Base-by-base conservation (phyloP, 2,888 invertebrate species). In the Cephus nigrinus region DNA sequence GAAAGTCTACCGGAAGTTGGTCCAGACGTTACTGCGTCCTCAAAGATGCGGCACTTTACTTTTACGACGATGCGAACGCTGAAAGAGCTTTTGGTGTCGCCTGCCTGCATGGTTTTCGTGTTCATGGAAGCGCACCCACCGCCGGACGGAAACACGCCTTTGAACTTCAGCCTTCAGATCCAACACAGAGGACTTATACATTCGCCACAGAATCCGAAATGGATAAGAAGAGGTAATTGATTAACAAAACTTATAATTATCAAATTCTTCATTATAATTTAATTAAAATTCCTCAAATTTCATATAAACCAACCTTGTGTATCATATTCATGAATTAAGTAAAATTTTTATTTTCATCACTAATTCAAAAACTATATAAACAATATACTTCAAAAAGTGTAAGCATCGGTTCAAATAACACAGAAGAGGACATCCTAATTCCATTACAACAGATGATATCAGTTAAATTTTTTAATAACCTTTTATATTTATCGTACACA, bases 161-260 rank as follows among this genome's bases (percentile, higher is more conserved):
- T 91, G 97, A 97, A 92, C 94, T 98, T 78, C 94, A 97, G 90
- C 98, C 98, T 75, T 96, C 97, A 1, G 97, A 98, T 87, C 93
- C 96, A 1, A 96, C 95, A 85, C 96, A 98, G 90, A 94, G 97
- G 87, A 96, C 96, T 90, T 98, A 97, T 91, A 97, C 96, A 91
- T 98, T 98, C 92, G 96, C 97, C 90, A 96, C 98, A 0, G 98
- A 98, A 89, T 96, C 97, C 15, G 98, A 98, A 92, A 96, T 97
- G 93, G 98, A 98, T 89, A 97, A 96, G 91, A 97, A 97, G 93
- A 95, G 98, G 98, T 98, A 89, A 86, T 84, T 36, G 23, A 23
- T 55, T 55, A 9, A 23, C 0, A 5, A 55, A 55, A 23, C 12
- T 55, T 23, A 23, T 68, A 12, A 31, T 68, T 30, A 76, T 71